phyloP scores from a whole-genome alignment of 2,113 vertebrate genomes.

The Scopus umbretta region DNA sequence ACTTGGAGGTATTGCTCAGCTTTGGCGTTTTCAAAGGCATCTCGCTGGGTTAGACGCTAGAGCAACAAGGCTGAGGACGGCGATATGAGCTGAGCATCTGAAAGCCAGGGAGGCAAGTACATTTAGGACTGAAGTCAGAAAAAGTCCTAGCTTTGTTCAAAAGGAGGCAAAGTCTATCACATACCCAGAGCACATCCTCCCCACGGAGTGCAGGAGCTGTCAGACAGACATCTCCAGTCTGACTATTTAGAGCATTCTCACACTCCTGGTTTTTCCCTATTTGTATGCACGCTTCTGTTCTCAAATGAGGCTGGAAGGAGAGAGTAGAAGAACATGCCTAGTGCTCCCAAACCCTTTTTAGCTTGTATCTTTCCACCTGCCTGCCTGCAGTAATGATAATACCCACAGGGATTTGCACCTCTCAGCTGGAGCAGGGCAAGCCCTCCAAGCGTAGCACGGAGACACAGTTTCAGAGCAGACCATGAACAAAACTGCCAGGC shows the following conservation, averaged over 20 bases:
- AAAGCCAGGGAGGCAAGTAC: not conserved
- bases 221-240: not conserved
- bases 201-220: fast-evolving
- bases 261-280: not conserved
- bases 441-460: not conserved
- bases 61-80: not conserved
- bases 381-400: not conserved
- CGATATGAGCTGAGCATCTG: not conserved
- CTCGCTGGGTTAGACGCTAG: not conserved
- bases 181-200: not conserved
- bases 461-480: not conserved
- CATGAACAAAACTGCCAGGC: not conserved
- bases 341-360: not conserved
- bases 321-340: not conserved
- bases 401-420: not conserved
- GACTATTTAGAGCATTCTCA: not conserved
- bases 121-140: not conserved
- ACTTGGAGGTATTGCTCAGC: not conserved
- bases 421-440: not conserved
- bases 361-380: not conserved
- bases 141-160: not conserved
- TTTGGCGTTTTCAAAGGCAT: not conserved
- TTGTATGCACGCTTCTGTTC: not conserved
- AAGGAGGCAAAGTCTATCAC: not conserved
- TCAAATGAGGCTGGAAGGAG: not conserved